Base-by-base conservation (phyloP, 2,113 vertebrate species). In the Macquaria australasica region DNA sequence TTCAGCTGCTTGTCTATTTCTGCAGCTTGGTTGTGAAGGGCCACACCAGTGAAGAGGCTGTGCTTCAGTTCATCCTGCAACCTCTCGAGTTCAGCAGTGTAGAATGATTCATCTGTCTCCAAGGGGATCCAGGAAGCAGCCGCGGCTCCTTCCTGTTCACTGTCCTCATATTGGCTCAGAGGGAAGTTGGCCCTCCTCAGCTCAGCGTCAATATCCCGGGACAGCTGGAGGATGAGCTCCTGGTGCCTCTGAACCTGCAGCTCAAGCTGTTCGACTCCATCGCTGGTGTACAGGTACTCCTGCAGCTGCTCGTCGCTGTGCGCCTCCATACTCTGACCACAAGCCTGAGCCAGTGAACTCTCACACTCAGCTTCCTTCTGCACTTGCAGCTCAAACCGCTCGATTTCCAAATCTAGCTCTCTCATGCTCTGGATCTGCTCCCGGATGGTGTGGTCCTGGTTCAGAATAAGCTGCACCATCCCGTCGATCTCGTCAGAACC, bases 401-500 rank as follows among this genome's bases (percentile, higher is more conserved):
- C 96, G 1, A 99, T 97, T 88, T 98, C 97, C 64, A 94, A 75
- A 84, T 99, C 98, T 62, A 99, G 86, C 50, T 98, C 96, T 88
- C 95, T 95, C 95, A 99, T 98, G 72, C 94, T 94, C 51, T 95
- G 94, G 53, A 98, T 96, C 90, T 99, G 98, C 28, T 98, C 97
- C 81, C 97, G 96, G 92, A 99, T 98, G 3, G 96, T 97, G 58
- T 96, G 97, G 77, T 99, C 98, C 94, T 99, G 98, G 86, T 97
- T 96, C 79, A 98, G 96, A 9, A 99, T 97, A 28, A 99, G 93
- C 83, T 97, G 96, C 73, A 99, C 96, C 89, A 99, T 93, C 1
- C 95, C 96, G 74, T 97, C 96, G 51, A 99, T 95, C 62, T 95
- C 97, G 31, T 97, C 97, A 25, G 95, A 91, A 43, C 90, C 96